These are phyloP conservation scores for Aproaerema taeniolella DNA, from an alignment of 2,888 invertebrate genomes.

Conservation along the genomic window DNA sequence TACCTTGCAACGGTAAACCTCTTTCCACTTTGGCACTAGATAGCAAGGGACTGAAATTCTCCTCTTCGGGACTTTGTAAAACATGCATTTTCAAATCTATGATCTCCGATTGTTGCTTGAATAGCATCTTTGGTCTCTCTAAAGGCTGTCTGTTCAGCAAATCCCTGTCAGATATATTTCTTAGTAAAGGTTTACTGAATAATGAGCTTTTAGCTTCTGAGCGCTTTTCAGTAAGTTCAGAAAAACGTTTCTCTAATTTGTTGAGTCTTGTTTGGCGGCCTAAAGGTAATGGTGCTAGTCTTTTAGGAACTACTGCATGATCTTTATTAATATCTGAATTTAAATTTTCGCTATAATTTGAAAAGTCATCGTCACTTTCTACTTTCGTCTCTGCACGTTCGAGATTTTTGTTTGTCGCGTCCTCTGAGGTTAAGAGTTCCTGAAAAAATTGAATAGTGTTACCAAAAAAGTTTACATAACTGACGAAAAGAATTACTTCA, in stretches of 20 bases:
- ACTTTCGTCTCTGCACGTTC: constrained; percentile 70
- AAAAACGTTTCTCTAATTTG: constrained; percentile 54
- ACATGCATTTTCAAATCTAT: constrained; percentile 70
- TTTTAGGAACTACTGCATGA: constrained; percentile 30
- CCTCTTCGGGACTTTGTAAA: constrained; percentile 53
- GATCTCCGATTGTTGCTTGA: constrained; percentile 66
- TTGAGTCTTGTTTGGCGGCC: constrained; percentile 56
- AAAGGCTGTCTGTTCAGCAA: constrained; percentile 42
- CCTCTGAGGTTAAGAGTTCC: constrained; percentile 72
- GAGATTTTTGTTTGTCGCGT: constrained; percentile 67
- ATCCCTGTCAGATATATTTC: constrained; percentile 53
- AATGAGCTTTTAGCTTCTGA: too few relatives aligned
- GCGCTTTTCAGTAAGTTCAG: too few relatives aligned
- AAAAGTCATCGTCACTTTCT: constrained; percentile 69
- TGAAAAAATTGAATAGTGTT: too few relatives aligned
- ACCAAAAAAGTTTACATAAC: too few relatives aligned
- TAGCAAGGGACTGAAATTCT: constrained; percentile 50
- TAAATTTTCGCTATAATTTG: constrained; percentile 64
- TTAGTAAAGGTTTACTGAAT: constrained; percentile 43
- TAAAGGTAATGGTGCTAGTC: constrained; percentile 50
- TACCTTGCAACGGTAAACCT: constrained; percentile 72
- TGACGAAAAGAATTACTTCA: too few relatives aligned
- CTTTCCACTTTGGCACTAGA: constrained; percentile 48
- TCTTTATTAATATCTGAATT: constrained; percentile 51
- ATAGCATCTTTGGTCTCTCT: constrained; percentile 59